Conservation (phyloP, 1,140 invertebrate species). For the Bombus difficillimus region DNA sequence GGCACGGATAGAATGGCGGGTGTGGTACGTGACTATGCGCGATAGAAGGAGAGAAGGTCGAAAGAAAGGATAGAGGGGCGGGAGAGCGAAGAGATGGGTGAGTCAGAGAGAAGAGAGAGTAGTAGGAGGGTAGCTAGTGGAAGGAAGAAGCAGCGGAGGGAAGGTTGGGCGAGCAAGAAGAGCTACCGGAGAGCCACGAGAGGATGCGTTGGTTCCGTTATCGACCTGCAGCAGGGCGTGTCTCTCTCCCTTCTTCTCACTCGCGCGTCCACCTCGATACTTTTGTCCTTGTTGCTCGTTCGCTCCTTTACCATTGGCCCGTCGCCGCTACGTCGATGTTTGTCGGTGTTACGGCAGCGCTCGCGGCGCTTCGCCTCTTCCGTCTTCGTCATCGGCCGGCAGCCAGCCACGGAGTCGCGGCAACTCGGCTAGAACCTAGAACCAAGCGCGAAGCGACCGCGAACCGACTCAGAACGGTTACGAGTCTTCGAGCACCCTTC, state of each 20-base stretch:
- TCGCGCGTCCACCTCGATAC: not conserved
- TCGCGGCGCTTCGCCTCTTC: conserved; percentile 37
- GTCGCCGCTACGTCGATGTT: conserved; percentile 20
- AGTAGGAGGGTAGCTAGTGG: conserved; percentile 10
- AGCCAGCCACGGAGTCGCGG: not conserved
- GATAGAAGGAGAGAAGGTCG: conserved; percentile 66
- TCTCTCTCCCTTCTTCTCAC: conserved; percentile 61
- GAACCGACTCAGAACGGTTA: conserved; percentile 61
- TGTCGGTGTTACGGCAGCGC: conserved; percentile 25
- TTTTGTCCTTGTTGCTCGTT: conserved; percentile 29
- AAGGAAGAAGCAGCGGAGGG: conserved; percentile 38
- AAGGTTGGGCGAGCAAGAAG: conserved; percentile 61
- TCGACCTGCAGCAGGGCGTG: conserved; percentile 72
- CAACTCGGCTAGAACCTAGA: conserved; percentile 15
- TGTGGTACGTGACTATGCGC: conserved; percentile 69
- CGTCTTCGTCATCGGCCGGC: conserved; percentile 40
- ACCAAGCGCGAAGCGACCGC: not conserved
- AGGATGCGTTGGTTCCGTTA: conserved; percentile 72
- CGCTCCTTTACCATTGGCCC: conserved; percentile 65
- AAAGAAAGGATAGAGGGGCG: conserved; percentile 49
- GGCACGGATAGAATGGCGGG: conserved; percentile 70
- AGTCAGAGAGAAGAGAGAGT: not conserved
- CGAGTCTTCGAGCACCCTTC: conserved; percentile 59
- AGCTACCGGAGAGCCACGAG: conserved; percentile 69
- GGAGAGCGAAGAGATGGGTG: not conserved